Evolutionary conservation across 2,113 vertebrate species (phyloP).

Genomic region (Cathartes aura): DNA sequence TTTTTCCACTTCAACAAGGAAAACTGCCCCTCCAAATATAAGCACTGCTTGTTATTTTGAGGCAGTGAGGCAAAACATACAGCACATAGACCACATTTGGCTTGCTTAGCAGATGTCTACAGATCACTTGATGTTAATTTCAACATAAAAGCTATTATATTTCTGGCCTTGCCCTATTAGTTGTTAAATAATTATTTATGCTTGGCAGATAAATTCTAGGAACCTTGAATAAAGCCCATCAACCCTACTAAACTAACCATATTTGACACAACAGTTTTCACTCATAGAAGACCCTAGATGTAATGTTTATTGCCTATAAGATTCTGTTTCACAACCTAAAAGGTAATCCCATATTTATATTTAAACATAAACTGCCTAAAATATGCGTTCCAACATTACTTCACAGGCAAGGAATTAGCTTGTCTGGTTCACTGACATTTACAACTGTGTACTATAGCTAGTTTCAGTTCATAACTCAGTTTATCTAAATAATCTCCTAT

Average conservation of each 20-base stretch:
- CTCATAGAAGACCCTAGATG: constrained; percentile 6
- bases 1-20: constrained; percentile 60
- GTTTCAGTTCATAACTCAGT: constrained; percentile 46
- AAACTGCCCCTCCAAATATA: constrained; percentile 62
- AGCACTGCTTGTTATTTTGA: constrained; percentile 77
- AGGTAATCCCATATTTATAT: constrained; percentile 52
- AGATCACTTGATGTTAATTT: constrained; percentile 74
- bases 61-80: constrained; percentile 76
- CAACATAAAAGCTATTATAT: constrained; percentile 74
- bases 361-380: constrained; percentile 59
- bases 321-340: constrained; percentile 34
- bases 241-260: constrained; percentile 64
- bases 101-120: constrained; percentile 77
- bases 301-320: constrained; percentile 31
- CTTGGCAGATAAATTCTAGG: constrained; percentile 64
- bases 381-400: constrained; percentile 24
- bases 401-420: constrained; percentile 62
- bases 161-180: constrained; percentile 72
- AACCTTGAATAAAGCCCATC: constrained; percentile 58
- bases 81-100: constrained; percentile 55
- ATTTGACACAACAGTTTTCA: constrained; percentile 70
- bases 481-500: constrained; percentile 65
- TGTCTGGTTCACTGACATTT: constrained; percentile 70
- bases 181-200: constrained; percentile 77
- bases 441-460: constrained; percentile 30